A percentile compares a stretch with the other conserved stretches of the same genome.
phyloP scores from a whole-genome alignment of 2,888 invertebrate genomes.

The Nephrotoma guestfalica region DNA sequence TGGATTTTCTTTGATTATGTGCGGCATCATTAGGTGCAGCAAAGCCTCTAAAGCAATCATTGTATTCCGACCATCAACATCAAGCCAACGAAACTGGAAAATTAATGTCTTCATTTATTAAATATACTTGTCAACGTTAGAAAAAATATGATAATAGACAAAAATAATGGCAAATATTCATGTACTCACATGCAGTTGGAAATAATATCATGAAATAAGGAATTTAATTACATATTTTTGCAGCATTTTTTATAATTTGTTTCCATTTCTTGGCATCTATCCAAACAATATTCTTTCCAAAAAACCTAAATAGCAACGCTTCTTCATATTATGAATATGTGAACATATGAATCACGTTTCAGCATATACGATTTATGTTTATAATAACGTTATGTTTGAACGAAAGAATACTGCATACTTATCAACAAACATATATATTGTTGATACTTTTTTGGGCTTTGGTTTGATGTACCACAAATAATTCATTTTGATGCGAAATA shows the following conservation, averaged over 20 bases:
- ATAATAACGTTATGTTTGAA: neutral
- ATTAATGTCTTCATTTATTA: too few species aligned
- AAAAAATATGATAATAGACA: too few species aligned
- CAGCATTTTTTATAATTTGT: neutral
- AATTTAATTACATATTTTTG: neutral
- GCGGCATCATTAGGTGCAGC: too few species aligned
- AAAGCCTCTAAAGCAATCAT: too few species aligned
- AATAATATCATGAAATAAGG: neutral
- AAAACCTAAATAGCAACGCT: too few species aligned
- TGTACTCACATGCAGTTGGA: neutral
- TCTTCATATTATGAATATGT: neutral
- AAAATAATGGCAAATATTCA: neutral
- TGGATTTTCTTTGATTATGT: too few species aligned
- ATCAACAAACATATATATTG: neutral
- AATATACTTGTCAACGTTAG: too few species aligned
- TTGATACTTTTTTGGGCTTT: neutral
- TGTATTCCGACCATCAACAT: too few species aligned
- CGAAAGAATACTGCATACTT: neutral
- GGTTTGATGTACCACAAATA: neutral
- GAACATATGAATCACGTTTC: neutral
- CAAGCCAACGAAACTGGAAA: too few species aligned
- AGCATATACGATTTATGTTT: neutral
- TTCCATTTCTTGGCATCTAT: neutral
- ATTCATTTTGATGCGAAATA: neutral
- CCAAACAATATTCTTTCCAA: neutral